Percentiles rank a stretch among this genome's conserved stretches.
These are phyloP conservation scores for Arrhamphus sclerolepis DNA, from an alignment of 2,797 vertebrate genomes.

Conservation along the genomic window DNA sequence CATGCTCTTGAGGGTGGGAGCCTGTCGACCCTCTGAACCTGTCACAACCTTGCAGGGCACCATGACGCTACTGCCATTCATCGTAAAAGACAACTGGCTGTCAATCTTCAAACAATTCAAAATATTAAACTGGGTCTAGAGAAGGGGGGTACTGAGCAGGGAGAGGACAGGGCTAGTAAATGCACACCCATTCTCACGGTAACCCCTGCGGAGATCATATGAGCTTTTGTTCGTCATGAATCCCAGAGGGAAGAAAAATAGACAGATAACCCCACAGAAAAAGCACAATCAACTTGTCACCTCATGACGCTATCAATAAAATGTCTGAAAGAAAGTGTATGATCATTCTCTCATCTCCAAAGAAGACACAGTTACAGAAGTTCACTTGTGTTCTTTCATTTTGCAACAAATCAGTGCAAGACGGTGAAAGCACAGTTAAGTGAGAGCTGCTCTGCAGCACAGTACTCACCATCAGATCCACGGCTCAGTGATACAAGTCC, in stretches of 20 bases:
- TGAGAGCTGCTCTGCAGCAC: background rate
- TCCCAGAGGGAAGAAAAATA: constrained; percentile 56
- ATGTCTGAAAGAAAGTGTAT: constrained; percentile 13
- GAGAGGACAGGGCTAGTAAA: constrained; percentile 25
- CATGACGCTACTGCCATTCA: constrained; percentile 62
- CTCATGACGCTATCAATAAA: background rate
- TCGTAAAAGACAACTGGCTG: constrained; percentile 74
- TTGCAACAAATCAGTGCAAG: too few species aligned
- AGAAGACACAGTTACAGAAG: background rate
- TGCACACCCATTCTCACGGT: constrained; percentile 43
- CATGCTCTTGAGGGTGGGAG: constrained; percentile 32
- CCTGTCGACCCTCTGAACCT: constrained; percentile 28
- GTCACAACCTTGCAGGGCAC: constrained; percentile 54
- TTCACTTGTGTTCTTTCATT: too few species aligned
- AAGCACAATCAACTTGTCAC: constrained; percentile 6
- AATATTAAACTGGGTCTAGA: constrained; percentile 45
- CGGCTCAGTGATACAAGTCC: constrained; percentile 65
- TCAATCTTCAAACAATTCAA: constrained; percentile 73
- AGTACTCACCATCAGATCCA: constrained; percentile 73
- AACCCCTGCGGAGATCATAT: constrained; percentile 53
- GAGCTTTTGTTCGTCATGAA: constrained; percentile 59
- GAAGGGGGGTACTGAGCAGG: background rate
- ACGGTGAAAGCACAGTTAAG: constrained; percentile 1
- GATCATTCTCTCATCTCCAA: background rate
- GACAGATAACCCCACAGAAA: constrained; percentile 18